A percentile compares a stretch with the other conserved stretches of the same genome.
These are phyloP conservation scores for Gonatopus flavifemur DNA, from an alignment of 1,140 invertebrate genomes.

Conservation along the genomic window DNA sequence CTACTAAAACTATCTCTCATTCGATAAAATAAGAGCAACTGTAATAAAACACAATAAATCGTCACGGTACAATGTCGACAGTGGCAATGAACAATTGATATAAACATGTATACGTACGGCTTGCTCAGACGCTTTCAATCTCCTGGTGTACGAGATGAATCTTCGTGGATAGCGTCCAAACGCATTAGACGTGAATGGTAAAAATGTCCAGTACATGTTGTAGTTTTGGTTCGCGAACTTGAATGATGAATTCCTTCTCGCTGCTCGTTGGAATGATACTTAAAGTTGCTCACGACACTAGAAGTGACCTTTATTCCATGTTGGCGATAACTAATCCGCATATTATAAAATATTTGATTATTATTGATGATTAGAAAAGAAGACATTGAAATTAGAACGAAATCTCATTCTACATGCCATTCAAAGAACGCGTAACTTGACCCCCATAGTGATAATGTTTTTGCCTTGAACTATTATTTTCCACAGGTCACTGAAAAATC, in stretches of 20 bases:
- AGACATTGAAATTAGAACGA: no score
- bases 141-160: constrained; percentile 24
- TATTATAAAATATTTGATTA: not conserved
- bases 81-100: not conserved
- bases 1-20: not conserved
- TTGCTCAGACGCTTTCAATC: constrained; percentile 14
- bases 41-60: not conserved
- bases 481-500: no score
- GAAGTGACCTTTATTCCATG: not conserved
- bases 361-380: not conserved
- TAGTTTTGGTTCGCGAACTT: constrained; percentile 2
- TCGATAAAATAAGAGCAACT: not conserved
- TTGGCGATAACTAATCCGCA: not conserved
- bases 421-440: no score
- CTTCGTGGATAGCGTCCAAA: constrained; percentile 18
- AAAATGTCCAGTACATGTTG: constrained; percentile 32
- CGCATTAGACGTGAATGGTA: constrained; percentile 18
- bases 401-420: no score
- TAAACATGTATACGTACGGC: constrained; percentile 16
- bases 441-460: no score
- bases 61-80: not conserved
- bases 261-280: not conserved
- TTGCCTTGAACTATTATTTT: no score
- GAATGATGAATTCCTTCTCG: not conserved
- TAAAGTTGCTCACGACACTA: not conserved